phyloP scores from a whole-genome alignment of 1,140 invertebrate species.

The Drosophila simulans region DNA sequence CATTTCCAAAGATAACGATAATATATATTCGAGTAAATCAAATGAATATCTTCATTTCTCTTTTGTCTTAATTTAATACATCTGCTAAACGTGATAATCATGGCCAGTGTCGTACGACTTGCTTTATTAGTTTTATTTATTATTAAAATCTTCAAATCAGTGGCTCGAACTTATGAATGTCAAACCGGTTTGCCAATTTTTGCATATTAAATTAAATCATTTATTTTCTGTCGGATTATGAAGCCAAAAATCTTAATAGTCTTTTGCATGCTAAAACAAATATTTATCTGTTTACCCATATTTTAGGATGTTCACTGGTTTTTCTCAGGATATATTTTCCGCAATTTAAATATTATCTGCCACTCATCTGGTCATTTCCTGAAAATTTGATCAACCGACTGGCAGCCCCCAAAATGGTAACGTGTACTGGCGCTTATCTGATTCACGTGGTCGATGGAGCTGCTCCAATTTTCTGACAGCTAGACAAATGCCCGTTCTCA shows the following conservation, averaged over 20 bases:
- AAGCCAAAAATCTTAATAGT: background rate
- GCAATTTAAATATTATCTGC: constrained; percentile 4
- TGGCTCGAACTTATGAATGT: constrained; percentile 1
- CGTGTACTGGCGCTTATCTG: constrained; percentile 30
- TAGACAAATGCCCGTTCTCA: constrained; percentile 42
- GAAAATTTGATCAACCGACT: constrained; percentile 24
- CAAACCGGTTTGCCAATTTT: constrained; percentile 10
- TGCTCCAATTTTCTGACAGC: constrained; percentile 48
- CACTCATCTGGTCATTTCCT: constrained; percentile 21
- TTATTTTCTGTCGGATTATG: background rate
- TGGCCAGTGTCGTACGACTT: background rate
- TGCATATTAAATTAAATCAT: constrained; percentile 10
- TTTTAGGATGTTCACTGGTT: no score
- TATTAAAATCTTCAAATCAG: constrained; percentile 6
- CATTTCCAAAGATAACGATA: background rate
- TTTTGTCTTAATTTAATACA: background rate
- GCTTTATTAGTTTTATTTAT: constrained; percentile 17
- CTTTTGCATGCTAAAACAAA: background rate
- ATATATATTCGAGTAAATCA: no score
- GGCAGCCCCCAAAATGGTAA: background rate
- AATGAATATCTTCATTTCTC: no score
- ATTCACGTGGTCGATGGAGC: constrained; percentile 36
- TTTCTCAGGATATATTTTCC: no score
- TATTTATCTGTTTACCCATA: background rate
- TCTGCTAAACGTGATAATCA: constrained; percentile 16